These are phyloP conservation scores for Neoitamus cyanurus DNA, from an alignment of 2,888 invertebrate genomes.

Conservation along the genomic window DNA sequence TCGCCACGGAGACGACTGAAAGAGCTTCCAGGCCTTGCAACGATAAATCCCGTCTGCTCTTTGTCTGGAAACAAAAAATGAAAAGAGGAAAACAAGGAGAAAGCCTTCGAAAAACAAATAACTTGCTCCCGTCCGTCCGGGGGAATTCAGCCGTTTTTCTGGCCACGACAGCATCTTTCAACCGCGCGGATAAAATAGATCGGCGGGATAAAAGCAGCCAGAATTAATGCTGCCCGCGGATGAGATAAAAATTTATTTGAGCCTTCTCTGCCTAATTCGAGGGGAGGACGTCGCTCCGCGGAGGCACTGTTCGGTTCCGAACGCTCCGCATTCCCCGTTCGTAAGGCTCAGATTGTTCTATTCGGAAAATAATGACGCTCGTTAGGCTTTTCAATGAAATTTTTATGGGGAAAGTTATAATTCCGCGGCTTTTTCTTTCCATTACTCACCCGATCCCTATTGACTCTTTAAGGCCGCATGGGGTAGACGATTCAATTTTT, in stretches of 20 bases:
- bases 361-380: slow-evolving; percentile 12
- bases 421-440: background rate
- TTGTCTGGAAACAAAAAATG: background rate
- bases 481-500: background rate
- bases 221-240: background rate
- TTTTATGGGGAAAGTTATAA: slow-evolving; percentile 33
- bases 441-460: background rate
- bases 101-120: background rate
- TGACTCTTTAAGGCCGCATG: background rate
- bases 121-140: background rate
- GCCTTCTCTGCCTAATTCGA: background rate
- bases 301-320: background rate
- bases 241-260: slow-evolving; percentile 30
- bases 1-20: background rate
- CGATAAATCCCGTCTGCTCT: background rate
- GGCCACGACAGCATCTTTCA: background rate
- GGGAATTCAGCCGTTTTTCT: slow-evolving; percentile 4
- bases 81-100: background rate
- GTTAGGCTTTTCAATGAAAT: slow-evolving; percentile 29
- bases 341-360: background rate
- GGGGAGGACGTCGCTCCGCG: background rate
- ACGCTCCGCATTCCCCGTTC: background rate
- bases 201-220: slow-evolving; percentile 4
- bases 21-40: background rate
- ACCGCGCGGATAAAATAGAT: background rate